Evolutionary conservation across 1,140 invertebrate genomes (phyloP).

Genomic region (Oscheius sp.): DNA sequence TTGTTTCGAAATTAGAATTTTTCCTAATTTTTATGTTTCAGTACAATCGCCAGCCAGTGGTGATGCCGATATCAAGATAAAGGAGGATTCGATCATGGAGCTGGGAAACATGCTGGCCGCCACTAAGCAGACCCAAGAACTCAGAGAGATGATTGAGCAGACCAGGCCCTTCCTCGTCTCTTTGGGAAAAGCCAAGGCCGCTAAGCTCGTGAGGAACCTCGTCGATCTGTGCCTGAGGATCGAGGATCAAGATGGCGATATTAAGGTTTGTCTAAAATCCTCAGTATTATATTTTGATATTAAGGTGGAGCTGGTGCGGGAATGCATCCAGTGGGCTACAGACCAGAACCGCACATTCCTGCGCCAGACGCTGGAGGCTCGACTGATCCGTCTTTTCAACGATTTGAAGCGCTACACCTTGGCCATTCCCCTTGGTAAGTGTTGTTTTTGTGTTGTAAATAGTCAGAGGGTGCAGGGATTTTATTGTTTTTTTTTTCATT

Average conservation of each 20-base stretch:
- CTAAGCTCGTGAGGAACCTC: constrained; percentile 89
- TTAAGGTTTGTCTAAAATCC: constrained; percentile 67
- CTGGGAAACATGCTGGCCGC: constrained; percentile 46
- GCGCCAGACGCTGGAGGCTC: constrained; percentile 83
- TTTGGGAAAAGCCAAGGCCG: constrained; percentile 97
- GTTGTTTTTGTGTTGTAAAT: constrained; percentile 23
- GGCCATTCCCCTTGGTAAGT: constrained; percentile 50
- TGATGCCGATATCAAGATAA: constrained; percentile 51
- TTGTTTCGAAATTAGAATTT: constrained; percentile 8
- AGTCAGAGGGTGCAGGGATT: constrained; percentile 3
- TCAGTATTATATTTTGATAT: constrained; percentile 1
- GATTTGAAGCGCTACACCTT: constrained; percentile 47
- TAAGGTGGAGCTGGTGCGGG: constrained; percentile 71
- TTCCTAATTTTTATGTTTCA: constrained; percentile 32
- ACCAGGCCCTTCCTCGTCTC: constrained; percentile 84
- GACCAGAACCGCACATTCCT: constrained; percentile 93
- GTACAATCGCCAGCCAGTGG: constrained; percentile 45
- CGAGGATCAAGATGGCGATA: constrained; percentile 64
- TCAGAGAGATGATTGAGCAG: constrained; percentile 57
- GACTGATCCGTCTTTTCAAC: constrained; percentile 53
- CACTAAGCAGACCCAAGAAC: constrained; percentile 47
- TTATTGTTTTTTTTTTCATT: constrained; percentile 3
- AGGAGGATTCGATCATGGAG: constrained; percentile 52
- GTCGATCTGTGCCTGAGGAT: constrained; percentile 97
- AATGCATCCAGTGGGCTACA: constrained; percentile 99